Evolutionary conservation across 2,888 invertebrate genomes (phyloP).

Genomic region (Leistus spinibarbis): DNA sequence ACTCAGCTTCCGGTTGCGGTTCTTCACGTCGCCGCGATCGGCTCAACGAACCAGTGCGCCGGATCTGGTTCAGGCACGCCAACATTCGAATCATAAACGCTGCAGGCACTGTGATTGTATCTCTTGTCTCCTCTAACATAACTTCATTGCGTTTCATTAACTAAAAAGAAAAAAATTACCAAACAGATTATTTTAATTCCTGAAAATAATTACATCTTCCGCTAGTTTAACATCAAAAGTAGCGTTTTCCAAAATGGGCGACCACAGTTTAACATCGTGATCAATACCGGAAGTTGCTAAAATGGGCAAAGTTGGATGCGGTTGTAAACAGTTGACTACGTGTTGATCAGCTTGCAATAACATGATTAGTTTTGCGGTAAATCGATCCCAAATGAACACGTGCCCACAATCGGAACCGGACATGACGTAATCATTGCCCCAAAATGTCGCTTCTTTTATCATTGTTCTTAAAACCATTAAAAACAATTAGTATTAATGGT

Average conservation of each 20-base stretch:
- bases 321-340: conserved; percentile 84
- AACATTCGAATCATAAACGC: conserved; percentile 83
- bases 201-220: conserved; percentile 62
- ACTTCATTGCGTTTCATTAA: conserved; percentile 77
- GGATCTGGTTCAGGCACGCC: conserved; percentile 70
- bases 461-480: conserved; percentile 74
- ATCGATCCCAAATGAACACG: conserved; percentile 81
- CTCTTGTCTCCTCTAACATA: conserved; percentile 85
- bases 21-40: conserved; percentile 29
- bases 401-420: conserved; percentile 91
- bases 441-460: conserved; percentile 87
- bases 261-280: conserved; percentile 85
- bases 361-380: conserved; percentile 73
- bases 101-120: conserved; percentile 87
- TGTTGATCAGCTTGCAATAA: conserved; percentile 80
- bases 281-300: conserved; percentile 88
- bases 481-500: not conserved
- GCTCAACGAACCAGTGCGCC: conserved; percentile 57
- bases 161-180: conserved; percentile 56
- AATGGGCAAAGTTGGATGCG: conserved; percentile 77
- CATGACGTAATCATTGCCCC: conserved; percentile 81
- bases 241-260: conserved; percentile 68
- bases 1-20: conserved; percentile 24
- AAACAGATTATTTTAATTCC: not conserved
- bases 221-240: conserved; percentile 68